Base-by-base conservation (phyloP, 2,797 vertebrate genomes). In the Serranus cabrilla region DNA sequence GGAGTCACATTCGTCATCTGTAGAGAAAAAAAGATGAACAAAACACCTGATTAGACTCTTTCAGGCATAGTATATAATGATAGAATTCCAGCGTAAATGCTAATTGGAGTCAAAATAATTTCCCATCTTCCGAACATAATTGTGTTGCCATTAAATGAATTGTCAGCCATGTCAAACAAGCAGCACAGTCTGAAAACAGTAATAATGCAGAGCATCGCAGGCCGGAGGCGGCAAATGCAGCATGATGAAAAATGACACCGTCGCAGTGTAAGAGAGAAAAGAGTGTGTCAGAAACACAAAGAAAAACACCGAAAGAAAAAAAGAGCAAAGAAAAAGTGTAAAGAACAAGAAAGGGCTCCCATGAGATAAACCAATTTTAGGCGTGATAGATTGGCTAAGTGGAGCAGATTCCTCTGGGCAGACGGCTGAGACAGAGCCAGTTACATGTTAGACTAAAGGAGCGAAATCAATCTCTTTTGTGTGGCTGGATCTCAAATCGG, bases 1-100 rank as follows among this genome's bases (percentile, higher is more conserved):
- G 95, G 87, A 0, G 98, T 98, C 90, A 99, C 96, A 16, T 94
- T 97, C 80, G 75, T 91, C 96, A 99, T 97, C 98, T 99, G 89
- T 8, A 61, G 31, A 71, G 40, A 57, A 63, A 61, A 69, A 27
- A 54, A 62, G 8, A 37, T 16, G 2, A 39, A 31, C 7, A 68
- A 14, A 37, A 52, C 7, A 8, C 10, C 20, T 27, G 17, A 50
- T 54, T 23, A 39, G 21, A 51, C 14, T 31, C 21, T 34, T 47
- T 42, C 37, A 57, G 56, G 37, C 9, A 4, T 31, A 34, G 16
- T 9, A 27, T 42, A 66, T 43, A 43, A 45, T 10, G 1, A 60
- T 43, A 66, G n/a, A 34, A 51, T 65, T 16, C 23, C n/a, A n/a
- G 47, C 37, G 27, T 27, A 34, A 51, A 67, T 27, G 39, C 14